Evolutionary conservation across 2,113 vertebrate genomes (phyloP).

Genomic region (Baryphthengus martii): DNA sequence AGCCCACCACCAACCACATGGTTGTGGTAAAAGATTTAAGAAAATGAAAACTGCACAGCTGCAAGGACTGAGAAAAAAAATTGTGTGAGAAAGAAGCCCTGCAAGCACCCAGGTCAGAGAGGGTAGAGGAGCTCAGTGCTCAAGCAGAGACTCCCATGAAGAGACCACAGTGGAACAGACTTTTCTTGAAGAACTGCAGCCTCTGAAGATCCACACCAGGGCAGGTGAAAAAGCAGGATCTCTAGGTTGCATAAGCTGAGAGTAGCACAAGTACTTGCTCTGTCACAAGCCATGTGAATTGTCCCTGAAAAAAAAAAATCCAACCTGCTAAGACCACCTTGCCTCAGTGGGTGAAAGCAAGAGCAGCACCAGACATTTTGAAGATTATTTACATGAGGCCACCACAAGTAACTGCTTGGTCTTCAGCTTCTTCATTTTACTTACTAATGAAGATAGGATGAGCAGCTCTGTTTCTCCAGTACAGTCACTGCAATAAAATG

Average conservation of each 20-base stretch:
- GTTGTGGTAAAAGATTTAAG: not conserved
- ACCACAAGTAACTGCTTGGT: too few relatives aligned
- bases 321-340: not conserved
- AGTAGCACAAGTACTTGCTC: accelerated
- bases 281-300: accelerated
- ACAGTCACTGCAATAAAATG: not conserved
- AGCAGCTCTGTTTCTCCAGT: not conserved
- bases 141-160: accelerated
- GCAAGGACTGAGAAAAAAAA: too few relatives aligned
- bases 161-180: accelerated
- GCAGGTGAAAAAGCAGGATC: accelerated
- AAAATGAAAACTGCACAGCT: not conserved
- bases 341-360: not conserved
- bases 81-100: not conserved
- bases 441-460: not conserved
- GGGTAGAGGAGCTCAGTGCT: not conserved
- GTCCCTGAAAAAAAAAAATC: not conserved
- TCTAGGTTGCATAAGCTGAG: accelerated
- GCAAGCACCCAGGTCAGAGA: accelerated
- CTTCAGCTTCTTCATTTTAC: not conserved
- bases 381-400: too few relatives aligned
- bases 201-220: accelerated
- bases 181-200: not conserved
- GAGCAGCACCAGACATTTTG: too few relatives aligned
- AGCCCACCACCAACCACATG: accelerated